phyloP scores from a whole-genome alignment of 2,888 invertebrate species.

The Cheilosia pagana region DNA sequence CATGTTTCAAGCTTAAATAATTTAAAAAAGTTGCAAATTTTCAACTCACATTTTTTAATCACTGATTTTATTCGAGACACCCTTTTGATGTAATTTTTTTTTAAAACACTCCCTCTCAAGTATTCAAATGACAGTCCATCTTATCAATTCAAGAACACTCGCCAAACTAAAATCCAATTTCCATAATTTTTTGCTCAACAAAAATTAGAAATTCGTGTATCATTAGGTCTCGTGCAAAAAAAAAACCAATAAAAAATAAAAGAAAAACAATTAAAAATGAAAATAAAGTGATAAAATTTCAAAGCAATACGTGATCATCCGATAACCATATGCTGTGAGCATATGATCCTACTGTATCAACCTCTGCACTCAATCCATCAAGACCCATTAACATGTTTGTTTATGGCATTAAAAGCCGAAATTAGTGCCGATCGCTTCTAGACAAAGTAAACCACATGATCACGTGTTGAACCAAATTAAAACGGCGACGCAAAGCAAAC shows the following conservation, averaged over 20 bases:
- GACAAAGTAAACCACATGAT: conserved; percentile 37
- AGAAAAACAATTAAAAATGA: conserved; percentile 8
- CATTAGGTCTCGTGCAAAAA: conserved; percentile 18
- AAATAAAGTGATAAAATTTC: conserved; percentile 39
- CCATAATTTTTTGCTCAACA: background rate
- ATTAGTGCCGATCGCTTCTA: conserved; percentile 28
- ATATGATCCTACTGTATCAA: conserved; percentile 31
- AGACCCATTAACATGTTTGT: conserved; percentile 38
- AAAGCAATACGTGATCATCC: conserved; percentile 54
- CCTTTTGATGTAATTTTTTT: background rate
- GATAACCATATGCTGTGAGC: conserved; percentile 21
- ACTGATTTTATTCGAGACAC: background rate
- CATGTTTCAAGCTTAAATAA: too few relatives aligned
- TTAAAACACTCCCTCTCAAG: conserved; percentile 1
- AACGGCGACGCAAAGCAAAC: conserved; percentile 50
- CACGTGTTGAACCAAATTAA: conserved; percentile 60
- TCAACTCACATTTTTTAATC: background rate
- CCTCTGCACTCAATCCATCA: conserved; percentile 41
- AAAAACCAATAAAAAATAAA: background rate
- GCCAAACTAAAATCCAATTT: conserved; percentile 27
- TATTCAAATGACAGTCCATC: conserved; percentile 16
- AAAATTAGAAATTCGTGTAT: background rate
- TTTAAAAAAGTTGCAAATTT: background rate
- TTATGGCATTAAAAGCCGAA: conserved; percentile 4
- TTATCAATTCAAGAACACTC: conserved; percentile 28